A percentile compares a stretch with the other conserved stretches of the same genome.
These are phyloP conservation scores for Molossus molossus DNA, from an alignment of 2,797 vertebrate species.

Conservation along the genomic window DNA sequence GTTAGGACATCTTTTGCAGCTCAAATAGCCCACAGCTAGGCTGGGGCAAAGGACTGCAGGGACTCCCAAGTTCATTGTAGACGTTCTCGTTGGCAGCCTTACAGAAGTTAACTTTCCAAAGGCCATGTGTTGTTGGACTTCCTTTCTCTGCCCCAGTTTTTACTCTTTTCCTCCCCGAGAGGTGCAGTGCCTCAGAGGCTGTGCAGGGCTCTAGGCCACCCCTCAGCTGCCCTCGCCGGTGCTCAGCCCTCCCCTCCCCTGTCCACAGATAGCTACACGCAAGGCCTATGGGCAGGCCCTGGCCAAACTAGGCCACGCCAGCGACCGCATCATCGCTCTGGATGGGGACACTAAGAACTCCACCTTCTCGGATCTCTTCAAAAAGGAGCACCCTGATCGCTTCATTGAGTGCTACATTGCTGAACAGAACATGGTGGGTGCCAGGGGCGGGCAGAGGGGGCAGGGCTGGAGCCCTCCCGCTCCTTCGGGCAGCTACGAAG, in stretches of 20 bases:
- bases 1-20: neutral
- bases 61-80: neutral
- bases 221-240: neutral
- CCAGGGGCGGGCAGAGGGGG: neutral
- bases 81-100: neutral
- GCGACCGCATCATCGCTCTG: constrained; percentile 94
- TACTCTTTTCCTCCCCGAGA: neutral
- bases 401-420: constrained; percentile 98
- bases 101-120: neutral
- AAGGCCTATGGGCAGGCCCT: constrained; percentile 96
- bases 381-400: constrained; percentile 96
- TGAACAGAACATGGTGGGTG: constrained; percentile 97
- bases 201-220: neutral
- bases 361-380: constrained; percentile 97
- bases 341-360: constrained; percentile 98
- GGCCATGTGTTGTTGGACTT: neutral
- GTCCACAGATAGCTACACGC: constrained; percentile 93
- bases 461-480: neutral
- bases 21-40: neutral
- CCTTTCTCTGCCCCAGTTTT: neutral
- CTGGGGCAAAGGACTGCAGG: neutral
- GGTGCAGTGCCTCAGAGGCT: neutral
- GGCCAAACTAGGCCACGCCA: constrained; percentile 95
- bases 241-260: neutral
- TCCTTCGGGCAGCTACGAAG: neutral